Evolutionary conservation across 1,140 invertebrate species (phyloP), one percentile per base, ranked within the genome.

Genomic region (Bicyclus anynana): DNA sequence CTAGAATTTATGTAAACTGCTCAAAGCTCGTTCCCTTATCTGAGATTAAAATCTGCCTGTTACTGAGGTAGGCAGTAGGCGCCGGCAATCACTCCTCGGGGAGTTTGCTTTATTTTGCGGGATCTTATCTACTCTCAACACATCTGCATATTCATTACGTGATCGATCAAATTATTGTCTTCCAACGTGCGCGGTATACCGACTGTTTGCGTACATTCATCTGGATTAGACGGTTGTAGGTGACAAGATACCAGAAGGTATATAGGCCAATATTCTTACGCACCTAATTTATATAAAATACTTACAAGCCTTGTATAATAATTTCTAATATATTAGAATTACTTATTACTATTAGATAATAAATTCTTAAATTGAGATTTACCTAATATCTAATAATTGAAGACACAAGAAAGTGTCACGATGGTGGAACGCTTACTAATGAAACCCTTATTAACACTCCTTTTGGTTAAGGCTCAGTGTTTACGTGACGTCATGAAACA

Each of bases 1-100:
- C 72, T 69, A 74, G 74, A 87, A 87, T 87, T 87, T 87, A 87
- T 87, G 84, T 84, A 86, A 84, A 86, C 80, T 85, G 83, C 77
- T 79, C 77, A 65, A 54, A 65, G 70, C 69, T 68, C 69, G 67
- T 69, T 68, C 66, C 67, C 67, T 84, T 87, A 87, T 87, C 84
- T 87, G 72, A 84, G 84, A 87, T 87, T 87, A 86, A 87, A 87
- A 87, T 87, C 84, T 78, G 78, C 65, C 69, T 67, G 69, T 62
- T 62, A 71, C 67, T 63, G 71, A 80, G 72, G 72, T 72, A 77
- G 69, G 67, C 72, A 75, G 77, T 72, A 74, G 74, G 71, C 69
- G 70, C 62, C 73, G 67, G 65, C 77, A 83, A 87, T 87, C 83
- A 78, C 83, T 86, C 84, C 84, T 80, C 63, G 33, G 82, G 84